Percentiles rank a stretch among this genome's conserved stretches.
These are phyloP conservation scores for Phorcus lineatus DNA, from an alignment of 2,888 invertebrate genomes.

Conservation along the genomic window DNA sequence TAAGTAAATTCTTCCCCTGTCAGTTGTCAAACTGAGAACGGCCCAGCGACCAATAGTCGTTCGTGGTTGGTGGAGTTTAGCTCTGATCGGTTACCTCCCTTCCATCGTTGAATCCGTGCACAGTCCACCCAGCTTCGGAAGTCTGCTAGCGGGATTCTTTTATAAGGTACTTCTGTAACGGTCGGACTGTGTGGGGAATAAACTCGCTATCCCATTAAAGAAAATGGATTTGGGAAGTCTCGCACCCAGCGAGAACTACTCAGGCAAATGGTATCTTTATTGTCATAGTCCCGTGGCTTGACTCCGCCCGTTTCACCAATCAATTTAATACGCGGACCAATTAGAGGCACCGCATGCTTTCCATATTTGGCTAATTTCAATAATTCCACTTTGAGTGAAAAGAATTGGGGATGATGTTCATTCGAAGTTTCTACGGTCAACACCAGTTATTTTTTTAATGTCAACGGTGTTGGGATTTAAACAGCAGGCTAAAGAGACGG, in stretches of 20 bases:
- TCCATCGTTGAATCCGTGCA: not conserved
- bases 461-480: conserved; percentile 11
- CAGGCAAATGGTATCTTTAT: conserved; percentile 7
- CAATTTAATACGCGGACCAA: conserved; percentile 29
- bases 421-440: not conserved
- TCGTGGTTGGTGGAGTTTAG: not conserved
- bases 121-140: too few relatives aligned
- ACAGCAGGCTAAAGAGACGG: not conserved
- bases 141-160: not conserved
- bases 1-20: not conserved
- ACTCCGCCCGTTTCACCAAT: conserved; percentile 25
- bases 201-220: conserved; percentile 22
- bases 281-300: not conserved
- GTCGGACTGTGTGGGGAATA: conserved; percentile 6
- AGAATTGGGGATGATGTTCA: not conserved
- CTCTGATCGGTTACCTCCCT: not conserved
- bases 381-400: conserved; percentile 7
- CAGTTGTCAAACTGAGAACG: not conserved
- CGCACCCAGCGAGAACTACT: not conserved
- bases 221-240: conserved; percentile 10
- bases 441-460: not conserved
- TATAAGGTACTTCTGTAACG: not conserved
- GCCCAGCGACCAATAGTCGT: not conserved
- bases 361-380: conserved; percentile 30
- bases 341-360: conserved; percentile 20